phyloP scores from a whole-genome alignment of 2,797 vertebrate genomes.

The Pipistrellus pipistrellus region DNA sequence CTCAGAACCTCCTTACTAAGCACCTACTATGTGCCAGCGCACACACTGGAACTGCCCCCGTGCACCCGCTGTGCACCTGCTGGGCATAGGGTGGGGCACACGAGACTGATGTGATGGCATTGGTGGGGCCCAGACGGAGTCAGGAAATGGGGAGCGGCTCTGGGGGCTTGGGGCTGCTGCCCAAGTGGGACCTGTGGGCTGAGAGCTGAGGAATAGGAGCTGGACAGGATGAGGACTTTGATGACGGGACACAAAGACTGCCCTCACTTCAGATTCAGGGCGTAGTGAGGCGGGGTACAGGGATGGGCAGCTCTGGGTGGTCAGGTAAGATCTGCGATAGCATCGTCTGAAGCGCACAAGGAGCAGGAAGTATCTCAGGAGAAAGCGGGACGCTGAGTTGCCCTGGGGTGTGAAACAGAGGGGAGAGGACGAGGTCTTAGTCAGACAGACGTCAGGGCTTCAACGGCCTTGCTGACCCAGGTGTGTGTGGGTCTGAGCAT shows the following conservation, averaged over 20 bases:
- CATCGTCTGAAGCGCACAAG: background rate
- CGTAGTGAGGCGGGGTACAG: background rate
- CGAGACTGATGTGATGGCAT: fast-evolving
- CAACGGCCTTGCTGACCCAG: background rate
- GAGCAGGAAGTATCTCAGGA: background rate
- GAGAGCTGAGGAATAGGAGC: background rate
- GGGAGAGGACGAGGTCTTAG: background rate
- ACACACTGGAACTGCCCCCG: no score
- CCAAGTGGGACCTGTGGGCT: background rate
- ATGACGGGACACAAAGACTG: background rate
- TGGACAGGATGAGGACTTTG: background rate
- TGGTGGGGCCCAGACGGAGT: background rate
- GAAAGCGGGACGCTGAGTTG: background rate
- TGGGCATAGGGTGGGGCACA: background rate
- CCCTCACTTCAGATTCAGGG: background rate
- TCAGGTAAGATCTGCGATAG: background rate
- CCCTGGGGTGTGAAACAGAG: background rate
- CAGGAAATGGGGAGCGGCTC: background rate
- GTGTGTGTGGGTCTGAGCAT: background rate
- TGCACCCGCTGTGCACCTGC: background rate
- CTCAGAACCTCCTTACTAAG: background rate
- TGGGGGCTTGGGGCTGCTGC: background rate
- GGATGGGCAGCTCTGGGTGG: background rate
- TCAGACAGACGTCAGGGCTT: background rate
- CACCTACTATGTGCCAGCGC: background rate